These are phyloP conservation scores for Pelochelys cantorii DNA, from an alignment of 2,797 vertebrate genomes.

Conservation along the genomic window DNA sequence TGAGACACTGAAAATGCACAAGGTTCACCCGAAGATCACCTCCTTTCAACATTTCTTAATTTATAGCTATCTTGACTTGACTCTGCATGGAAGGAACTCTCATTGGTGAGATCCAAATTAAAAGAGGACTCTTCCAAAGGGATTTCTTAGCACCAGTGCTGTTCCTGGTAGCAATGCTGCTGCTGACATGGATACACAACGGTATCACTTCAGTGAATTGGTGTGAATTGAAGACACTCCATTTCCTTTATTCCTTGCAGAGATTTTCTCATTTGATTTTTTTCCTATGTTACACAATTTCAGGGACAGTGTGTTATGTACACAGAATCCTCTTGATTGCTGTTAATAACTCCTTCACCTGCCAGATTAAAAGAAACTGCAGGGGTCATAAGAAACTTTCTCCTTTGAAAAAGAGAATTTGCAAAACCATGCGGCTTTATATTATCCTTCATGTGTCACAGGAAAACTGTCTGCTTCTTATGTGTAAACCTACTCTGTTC, in stretches of 20 bases:
- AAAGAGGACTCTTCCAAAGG: no score
- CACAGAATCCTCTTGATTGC: background rate
- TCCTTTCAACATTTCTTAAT: no score
- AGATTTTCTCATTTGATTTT: background rate
- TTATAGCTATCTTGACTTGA: no score
- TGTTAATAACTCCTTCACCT: background rate
- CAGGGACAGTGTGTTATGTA: background rate
- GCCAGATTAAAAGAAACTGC: background rate
- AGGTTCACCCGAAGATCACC: no score
- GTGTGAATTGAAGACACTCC: background rate
- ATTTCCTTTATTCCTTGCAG: background rate
- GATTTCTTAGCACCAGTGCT: no score
- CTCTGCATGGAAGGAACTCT: no score
- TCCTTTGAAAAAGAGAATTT: background rate
- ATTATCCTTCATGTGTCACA: rapidly evolving
- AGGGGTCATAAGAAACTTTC: background rate
- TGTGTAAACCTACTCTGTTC: background rate
- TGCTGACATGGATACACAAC: background rate
- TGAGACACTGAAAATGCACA: no score
- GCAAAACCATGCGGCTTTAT: background rate
- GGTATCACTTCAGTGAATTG: rapidly evolving
- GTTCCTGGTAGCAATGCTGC: no score
- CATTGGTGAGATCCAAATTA: no score
- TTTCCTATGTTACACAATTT: background rate
- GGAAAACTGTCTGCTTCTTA: background rate